These are phyloP conservation scores for Limnothrissa miodon DNA, from an alignment of 2,113 vertebrate genomes.

Conservation along the genomic window DNA sequence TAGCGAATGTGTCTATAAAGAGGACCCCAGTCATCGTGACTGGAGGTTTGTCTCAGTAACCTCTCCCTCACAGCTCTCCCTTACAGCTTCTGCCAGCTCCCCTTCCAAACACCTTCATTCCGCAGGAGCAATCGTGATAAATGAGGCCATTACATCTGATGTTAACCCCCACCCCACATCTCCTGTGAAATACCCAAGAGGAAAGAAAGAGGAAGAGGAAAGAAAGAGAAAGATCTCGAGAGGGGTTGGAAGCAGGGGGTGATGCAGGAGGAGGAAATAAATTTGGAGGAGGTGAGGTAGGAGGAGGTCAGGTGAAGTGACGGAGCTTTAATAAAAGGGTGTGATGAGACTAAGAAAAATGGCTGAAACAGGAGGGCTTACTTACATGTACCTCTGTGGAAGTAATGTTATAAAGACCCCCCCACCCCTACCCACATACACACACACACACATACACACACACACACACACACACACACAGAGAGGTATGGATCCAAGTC, in stretches of 20 bases:
- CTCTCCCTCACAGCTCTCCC: not conserved
- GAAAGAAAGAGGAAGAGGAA: too few relatives aligned
- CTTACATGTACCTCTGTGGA: slow-evolving; percentile 10
- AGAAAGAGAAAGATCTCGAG: not conserved
- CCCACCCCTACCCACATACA: not conserved
- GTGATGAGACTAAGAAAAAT: not conserved
- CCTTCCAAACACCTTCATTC: slow-evolving; percentile 1
- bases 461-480: too few relatives aligned
- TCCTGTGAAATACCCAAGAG: not conserved
- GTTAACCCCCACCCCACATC: not conserved
- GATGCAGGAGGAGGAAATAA: too few relatives aligned
- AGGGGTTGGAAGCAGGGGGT: not conserved
- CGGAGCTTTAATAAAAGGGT: slow-evolving; percentile 12
- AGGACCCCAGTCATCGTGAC: slow-evolving; percentile 17
- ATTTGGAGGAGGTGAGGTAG: not conserved
- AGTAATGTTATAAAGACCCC: slow-evolving; percentile 24
- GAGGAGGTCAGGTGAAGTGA: not conserved
- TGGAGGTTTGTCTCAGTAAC: not conserved
- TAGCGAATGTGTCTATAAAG: slow-evolving; percentile 37
- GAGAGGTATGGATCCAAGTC: not conserved
- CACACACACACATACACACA: too few relatives aligned
- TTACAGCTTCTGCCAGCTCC: not conserved
- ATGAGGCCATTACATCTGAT: slow-evolving; percentile 9
- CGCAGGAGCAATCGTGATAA: slow-evolving; percentile 22
- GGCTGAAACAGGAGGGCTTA: not conserved